Evolutionary conservation across 2,113 vertebrate species (phyloP), one percentile per base, ranked within the genome.

Genomic region (Muscicapa adusta): DNA sequence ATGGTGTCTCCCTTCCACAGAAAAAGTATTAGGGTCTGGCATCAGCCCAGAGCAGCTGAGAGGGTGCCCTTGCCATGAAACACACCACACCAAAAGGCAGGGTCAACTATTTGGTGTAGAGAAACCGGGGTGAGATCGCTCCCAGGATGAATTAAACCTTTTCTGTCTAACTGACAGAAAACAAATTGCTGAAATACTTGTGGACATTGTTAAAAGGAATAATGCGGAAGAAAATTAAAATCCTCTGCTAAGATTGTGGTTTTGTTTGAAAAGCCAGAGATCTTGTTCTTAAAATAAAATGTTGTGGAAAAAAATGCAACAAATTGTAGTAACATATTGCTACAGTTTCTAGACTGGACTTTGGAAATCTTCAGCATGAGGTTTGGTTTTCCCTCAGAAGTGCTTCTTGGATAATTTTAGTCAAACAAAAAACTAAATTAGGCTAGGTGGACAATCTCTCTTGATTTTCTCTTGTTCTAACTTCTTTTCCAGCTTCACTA

Each of bases 171-270:
- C 25, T 3, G 4, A 77, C 3, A 91, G 57, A 71, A 95, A 94
- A 96, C 74, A 24, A 89, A 89, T 94, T 91, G 78, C 83, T 85
- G 73, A 75, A 94, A 92, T 92, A 94, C 33, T 81, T 93, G 86
- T 72, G 89, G 86, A 87, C 63, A n/a, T 26, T 40, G 68, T 89
- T 94, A 89, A 95, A 93, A 94, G 86, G 73, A 86, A 94, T 94
- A 93, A 91, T n/a, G 80, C 0, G 7, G 89, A 91, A 93, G 86
- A 90, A 93, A 93, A 95, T 91, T 18, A 96, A 96, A 95, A 92
- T 78, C 73, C 75, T 78, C 73, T 67, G 84, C 61, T 81, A 71
- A 75, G 76, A 92, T 5, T 95, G 94, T 84, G 94, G 94, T 94
- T 96, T 96, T 91, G 60, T 74, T 51, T 77, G 75, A 80, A 91